Conservation (phyloP, 2,888 invertebrate genomes). For the Himalopsyche anomala region DNA sequence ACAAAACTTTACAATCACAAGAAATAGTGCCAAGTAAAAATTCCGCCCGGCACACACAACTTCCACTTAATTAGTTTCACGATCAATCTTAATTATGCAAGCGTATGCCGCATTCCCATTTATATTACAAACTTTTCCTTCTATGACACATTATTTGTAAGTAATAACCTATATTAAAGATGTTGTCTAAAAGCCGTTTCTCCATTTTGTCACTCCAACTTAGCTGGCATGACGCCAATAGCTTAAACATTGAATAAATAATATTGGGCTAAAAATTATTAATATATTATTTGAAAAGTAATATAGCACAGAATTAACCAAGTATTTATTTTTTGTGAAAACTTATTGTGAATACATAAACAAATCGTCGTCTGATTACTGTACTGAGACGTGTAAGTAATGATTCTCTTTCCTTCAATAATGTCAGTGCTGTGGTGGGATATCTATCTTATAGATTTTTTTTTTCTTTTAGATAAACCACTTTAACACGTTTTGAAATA, state of each 20-base stretch:
- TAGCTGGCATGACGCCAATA: slow-evolving; percentile 46
- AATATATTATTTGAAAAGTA: not conserved
- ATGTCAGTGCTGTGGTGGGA: no score
- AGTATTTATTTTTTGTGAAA: no score
- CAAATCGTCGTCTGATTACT: no score
- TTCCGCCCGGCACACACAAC: not conserved
- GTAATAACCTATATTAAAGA: slow-evolving; percentile 45
- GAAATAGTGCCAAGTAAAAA: slow-evolving; percentile 19
- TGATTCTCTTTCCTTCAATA: no score
- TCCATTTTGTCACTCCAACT: slow-evolving; percentile 6
- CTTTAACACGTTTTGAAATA: no score
- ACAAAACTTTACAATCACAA: not conserved
- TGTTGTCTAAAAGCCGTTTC: slow-evolving; percentile 45
- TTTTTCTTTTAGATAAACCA: no score
- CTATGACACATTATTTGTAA: slow-evolving; percentile 36
- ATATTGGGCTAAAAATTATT: not conserved
- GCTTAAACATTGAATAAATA: not conserved
- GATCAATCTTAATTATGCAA: slow-evolving; percentile 42
- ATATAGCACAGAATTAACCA: no score
- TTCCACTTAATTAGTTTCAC: slow-evolving; percentile 14
- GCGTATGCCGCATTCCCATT: slow-evolving; percentile 29
- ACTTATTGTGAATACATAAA: no score
- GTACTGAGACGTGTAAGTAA: no score
- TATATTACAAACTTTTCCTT: slow-evolving; percentile 40
- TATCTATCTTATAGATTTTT: no score